Evolutionary conservation across 2,797 vertebrate species (phyloP), one percentile per base, ranked within the genome.

Genomic region (Myripristis jacobus): DNA sequence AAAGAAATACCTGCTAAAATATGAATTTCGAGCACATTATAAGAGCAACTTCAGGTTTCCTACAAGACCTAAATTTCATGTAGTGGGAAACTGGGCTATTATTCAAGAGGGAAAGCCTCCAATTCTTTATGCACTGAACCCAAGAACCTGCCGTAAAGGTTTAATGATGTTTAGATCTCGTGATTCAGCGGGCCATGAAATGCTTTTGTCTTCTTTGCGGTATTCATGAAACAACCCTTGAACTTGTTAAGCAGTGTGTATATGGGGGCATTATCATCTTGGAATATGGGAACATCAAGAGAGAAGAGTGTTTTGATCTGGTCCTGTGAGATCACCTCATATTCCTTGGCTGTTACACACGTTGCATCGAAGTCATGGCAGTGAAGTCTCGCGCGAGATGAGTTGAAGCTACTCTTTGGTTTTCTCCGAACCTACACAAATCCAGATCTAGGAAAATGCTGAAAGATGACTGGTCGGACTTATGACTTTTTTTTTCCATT

Each of bases 321-420:
- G 62, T 75, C 38, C 55, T 60, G 41, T 58, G 76, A 75, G 71
- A 75, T 64, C 36, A 61, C 19, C 74, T 66, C 65, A 73, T 82
- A 70, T 80, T 81, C 73, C 44, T 72, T 60, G 72, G 70, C 76
- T 73, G 73, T 64, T 58, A 34, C 31, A 87, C 69, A 82, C 48
- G 83, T 81, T 88, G 58, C 70, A 81, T 70, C 77, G 62, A 71
- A 86, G 72, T 84, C 66, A 73, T 77, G 60, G 52, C 41, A 69
- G 47, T 75, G 80, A 81, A 87, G 79, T 82, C 58, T 87, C 69
- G 70, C 70, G 62, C 70, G 67, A 75, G 73, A 58, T 54, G 53
- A 56, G 84, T 71, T 66, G 22, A 77, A 67, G 74, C 67, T 48
- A 56, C 12, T 52, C n/a, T 67, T 85, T 82, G 76, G 63, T 80